These are phyloP conservation scores for Aspidoscelis tigris DNA, from an alignment of 2,113 vertebrate species.

Conservation along the genomic window DNA sequence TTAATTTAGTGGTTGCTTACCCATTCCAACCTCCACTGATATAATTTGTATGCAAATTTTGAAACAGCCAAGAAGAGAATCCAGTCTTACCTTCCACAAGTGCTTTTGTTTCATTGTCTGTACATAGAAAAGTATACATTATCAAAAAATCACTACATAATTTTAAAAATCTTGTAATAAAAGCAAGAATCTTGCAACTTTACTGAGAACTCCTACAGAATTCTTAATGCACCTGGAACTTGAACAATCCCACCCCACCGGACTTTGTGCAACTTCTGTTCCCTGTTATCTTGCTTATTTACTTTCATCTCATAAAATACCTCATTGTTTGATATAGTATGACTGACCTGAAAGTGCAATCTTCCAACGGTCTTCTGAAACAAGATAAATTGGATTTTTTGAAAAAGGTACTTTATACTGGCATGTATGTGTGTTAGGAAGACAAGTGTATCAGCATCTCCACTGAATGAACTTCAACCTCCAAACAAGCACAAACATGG, in stretches of 20 bases:
- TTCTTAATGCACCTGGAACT: not conserved
- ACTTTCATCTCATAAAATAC: not conserved
- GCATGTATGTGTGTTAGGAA: not conserved
- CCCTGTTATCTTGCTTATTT: not conserved
- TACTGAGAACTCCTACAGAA: not conserved
- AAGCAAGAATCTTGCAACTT: not conserved
- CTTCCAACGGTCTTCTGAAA: not conserved
- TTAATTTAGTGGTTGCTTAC: too few relatives aligned
- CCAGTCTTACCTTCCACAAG: conserved; percentile 1
- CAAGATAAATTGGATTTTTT: not conserved
- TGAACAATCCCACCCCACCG: too few relatives aligned
- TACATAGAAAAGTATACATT: not conserved
- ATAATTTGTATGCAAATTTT: not conserved
- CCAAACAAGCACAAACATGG: not conserved
- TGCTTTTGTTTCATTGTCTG: conserved; percentile 3
- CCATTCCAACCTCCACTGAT: too few relatives aligned
- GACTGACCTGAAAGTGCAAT: conserved; percentile 8
- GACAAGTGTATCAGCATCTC: too few relatives aligned
- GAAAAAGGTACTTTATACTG: not conserved
- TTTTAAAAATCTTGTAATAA: not conserved
- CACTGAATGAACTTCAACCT: too few relatives aligned
- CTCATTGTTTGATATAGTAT: not conserved
- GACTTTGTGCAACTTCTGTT: not conserved
- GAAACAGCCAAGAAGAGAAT: not conserved
- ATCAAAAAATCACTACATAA: not conserved